Base-by-base conservation (phyloP, 2,113 vertebrate species). In the Cardinalis cardinalis region DNA sequence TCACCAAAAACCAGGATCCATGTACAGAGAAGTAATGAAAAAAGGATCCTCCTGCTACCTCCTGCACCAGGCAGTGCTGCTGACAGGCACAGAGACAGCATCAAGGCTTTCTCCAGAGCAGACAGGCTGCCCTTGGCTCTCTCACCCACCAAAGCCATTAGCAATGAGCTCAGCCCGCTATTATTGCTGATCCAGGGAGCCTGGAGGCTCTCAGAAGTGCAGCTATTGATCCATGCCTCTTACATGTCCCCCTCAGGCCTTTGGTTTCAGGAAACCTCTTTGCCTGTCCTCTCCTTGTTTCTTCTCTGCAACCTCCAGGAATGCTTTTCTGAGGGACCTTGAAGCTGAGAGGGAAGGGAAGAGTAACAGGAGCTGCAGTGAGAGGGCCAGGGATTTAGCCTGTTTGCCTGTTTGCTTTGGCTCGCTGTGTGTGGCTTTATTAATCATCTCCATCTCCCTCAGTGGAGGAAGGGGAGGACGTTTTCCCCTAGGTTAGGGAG, bases 211-310 rank as follows among this genome's bases (percentile, higher is more conserved):
- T 95, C 43, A 1, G 93, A 95, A 95, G 85, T 23, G 1, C 6
- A 2, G 70, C 71, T 91, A 96, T 97, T 1, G 94, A 97, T 96
- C 65, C n/a, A 16, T 2, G 7, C 46, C 60, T 94, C 89, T 95
- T 84, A 87, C 32, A 43, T 9, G 3, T 80, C 65, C 74, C 90
- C 58, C 68, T 32, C 6, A 34, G 87, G 87, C 71, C 83, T 94
- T 64, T 31, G 58, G 83, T 96, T 96, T 96, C 96, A 96, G 92
- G 87, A 96, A 96, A 94, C 20, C 34, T 92, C 52, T 92, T 89
- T 74, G 73, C 34, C 32, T 95, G 51, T 60, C 32, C 55, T 87
- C 60, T 81, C 63, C 65, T 88, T 71, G n/a, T 38, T 38, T 58
- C 58, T 71, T 60, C 65, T 72, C 43, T 0, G 0, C 21, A 63